These are phyloP conservation scores for Eledona agricola DNA, from an alignment of 2,888 invertebrate genomes.

Conservation along the genomic window DNA sequence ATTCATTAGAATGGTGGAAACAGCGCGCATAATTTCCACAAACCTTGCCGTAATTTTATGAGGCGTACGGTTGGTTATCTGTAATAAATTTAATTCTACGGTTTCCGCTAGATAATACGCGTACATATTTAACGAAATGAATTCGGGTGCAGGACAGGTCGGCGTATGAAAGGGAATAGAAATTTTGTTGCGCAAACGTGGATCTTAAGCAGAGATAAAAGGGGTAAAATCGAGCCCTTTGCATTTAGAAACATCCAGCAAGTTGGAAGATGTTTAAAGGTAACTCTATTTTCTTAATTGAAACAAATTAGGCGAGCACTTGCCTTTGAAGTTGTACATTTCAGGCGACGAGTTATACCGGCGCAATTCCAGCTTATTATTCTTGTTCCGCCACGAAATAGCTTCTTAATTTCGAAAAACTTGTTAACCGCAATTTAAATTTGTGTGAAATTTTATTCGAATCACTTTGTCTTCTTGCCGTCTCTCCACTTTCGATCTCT, in stretches of 20 bases:
- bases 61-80: slow-evolving; percentile 22
- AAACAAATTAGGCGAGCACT: slow-evolving; percentile 58
- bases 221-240: slow-evolving; percentile 35
- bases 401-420: slow-evolving; percentile 61
- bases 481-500: slow-evolving; percentile 34
- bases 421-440: slow-evolving; percentile 61
- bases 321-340: slow-evolving; percentile 57
- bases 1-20: slow-evolving; percentile 17
- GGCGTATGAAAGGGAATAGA: too few relatives aligned
- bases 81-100: slow-evolving; percentile 21
- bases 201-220: slow-evolving; percentile 30
- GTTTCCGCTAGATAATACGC: slow-evolving; percentile 17
- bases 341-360: slow-evolving; percentile 47
- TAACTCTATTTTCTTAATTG: slow-evolving; percentile 60
- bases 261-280: slow-evolving; percentile 52
- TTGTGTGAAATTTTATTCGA: slow-evolving; percentile 59
- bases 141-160: slow-evolving; percentile 20
- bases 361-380: slow-evolving; percentile 56
- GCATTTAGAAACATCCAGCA: slow-evolving; percentile 33
- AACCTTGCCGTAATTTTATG: slow-evolving; percentile 21
- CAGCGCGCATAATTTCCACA: slow-evolving; percentile 13
- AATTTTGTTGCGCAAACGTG: slow-evolving; percentile 20
- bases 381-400: slow-evolving; percentile 58
- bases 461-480: slow-evolving; percentile 49
- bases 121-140: slow-evolving; percentile 20